These are phyloP conservation scores for Polydrusus cervinus DNA, from an alignment of 2,888 invertebrate species.

Conservation along the genomic window DNA sequence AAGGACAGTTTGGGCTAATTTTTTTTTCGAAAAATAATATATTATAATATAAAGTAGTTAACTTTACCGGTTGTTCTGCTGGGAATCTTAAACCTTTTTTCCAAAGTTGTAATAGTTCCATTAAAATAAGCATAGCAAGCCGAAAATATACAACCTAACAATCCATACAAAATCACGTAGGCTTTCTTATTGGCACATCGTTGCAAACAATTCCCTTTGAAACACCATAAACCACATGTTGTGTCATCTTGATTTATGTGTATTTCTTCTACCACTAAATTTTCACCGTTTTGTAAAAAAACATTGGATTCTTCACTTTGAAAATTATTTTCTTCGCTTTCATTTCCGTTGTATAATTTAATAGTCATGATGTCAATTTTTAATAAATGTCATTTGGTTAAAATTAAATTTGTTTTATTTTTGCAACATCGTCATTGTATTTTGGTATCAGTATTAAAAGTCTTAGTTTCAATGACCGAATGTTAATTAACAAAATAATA, in stretches of 20 bases:
- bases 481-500: conserved; percentile 13
- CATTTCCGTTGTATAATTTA: conserved; percentile 15
- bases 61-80: conserved; percentile 78
- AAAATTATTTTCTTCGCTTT: conserved; percentile 11
- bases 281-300: conserved; percentile 40
- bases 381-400: conserved; percentile 2
- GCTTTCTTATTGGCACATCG: conserved; percentile 75
- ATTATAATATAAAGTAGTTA: too few species aligned
- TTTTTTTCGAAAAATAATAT: too few species aligned
- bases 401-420: neutral
- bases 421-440: conserved; percentile 1
- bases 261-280: conserved; percentile 59
- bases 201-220: conserved; percentile 71
- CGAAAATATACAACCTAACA: conserved; percentile 80
- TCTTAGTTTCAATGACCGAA: neutral
- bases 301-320: conserved; percentile 32
- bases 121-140: conserved; percentile 83
- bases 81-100: conserved; percentile 83
- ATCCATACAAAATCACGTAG: conserved; percentile 73
- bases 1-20: too few species aligned
- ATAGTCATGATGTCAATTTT: conserved; percentile 13
- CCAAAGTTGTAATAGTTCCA: conserved; percentile 83
- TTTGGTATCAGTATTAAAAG: conserved; percentile 8
- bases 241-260: conserved; percentile 74
- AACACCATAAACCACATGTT: conserved; percentile 78